A percentile compares a stretch with the other conserved stretches of the same genome.
These are phyloP conservation scores for Carassius auratus DNA, from an alignment of 2,113 vertebrate genomes.

Conservation along the genomic window DNA sequence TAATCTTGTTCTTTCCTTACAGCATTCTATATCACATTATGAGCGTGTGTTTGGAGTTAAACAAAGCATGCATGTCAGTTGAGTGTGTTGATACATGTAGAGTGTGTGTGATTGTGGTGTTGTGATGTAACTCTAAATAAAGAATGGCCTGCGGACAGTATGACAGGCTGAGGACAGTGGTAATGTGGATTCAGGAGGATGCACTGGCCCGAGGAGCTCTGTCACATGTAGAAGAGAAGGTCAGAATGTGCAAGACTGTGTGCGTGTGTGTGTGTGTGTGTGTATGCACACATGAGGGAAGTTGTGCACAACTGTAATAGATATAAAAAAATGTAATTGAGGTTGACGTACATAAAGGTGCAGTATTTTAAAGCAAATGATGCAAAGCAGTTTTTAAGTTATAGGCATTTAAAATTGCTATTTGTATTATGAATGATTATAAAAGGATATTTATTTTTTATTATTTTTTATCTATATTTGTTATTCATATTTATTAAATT, in stretches of 20 bases:
- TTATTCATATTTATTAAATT: no score
- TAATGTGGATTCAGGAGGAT: slow-evolving; percentile 41
- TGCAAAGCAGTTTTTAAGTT: background rate
- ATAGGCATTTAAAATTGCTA: background rate
- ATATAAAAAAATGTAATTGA: background rate
- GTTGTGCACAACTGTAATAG: slow-evolving; percentile 5
- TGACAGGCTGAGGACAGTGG: slow-evolving; percentile 14
- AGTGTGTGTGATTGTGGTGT: background rate
- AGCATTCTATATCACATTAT: no score
- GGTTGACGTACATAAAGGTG: background rate
- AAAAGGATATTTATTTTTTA: no score
- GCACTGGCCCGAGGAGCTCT: slow-evolving; percentile 25
- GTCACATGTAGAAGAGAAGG: slow-evolving; percentile 46
- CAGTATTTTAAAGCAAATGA: slow-evolving; percentile 31
- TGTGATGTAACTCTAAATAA: slow-evolving; percentile 40
- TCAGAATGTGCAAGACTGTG: slow-evolving; percentile 35
- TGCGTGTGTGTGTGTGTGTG: background rate
- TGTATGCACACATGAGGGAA: background rate
- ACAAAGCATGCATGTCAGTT: no score
- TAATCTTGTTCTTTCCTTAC: no score
- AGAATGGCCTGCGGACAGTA: slow-evolving; percentile 29
- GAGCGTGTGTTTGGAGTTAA: no score
- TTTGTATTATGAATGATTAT: background rate
- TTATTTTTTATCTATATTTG: no score
- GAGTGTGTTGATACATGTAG: no score